A percentile compares a stretch with the other conserved stretches of the same genome.
Evolutionary conservation across 2,888 invertebrate species (phyloP).

Genomic region (Theretra japonica): DNA sequence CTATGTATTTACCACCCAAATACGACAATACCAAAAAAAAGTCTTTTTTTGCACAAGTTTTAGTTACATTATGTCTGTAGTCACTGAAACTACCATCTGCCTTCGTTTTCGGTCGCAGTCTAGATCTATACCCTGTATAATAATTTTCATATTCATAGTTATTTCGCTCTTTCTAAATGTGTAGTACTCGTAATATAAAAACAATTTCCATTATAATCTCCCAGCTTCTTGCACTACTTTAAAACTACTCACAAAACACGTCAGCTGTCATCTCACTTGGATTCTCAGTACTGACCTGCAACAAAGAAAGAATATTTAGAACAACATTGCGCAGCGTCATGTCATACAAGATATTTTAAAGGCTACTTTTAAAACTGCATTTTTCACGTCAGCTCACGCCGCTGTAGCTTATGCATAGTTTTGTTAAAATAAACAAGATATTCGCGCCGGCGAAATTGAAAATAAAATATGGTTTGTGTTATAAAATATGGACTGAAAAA

Average conservation of each 20-base stretch:
- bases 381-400: conserved; percentile 1
- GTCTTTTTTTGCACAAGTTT: too few relatives aligned
- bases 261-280: not conserved
- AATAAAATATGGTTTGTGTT: not conserved
- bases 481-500: too few relatives aligned
- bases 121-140: too few relatives aligned
- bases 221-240: not conserved
- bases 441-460: not conserved
- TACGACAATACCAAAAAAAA: too few relatives aligned
- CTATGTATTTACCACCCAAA: too few relatives aligned
- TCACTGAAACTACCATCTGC: too few relatives aligned
- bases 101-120: too few relatives aligned
- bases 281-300: conserved; percentile 28
- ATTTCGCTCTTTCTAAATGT: too few relatives aligned
- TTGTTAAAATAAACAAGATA: not conserved
- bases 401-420: conserved; percentile 1
- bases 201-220: too few relatives aligned
- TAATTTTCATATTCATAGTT: too few relatives aligned
- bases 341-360: conserved; percentile 16
- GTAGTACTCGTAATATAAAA: too few relatives aligned
- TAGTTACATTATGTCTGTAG: too few relatives aligned
- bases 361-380: conserved; percentile 18
- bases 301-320: conserved; percentile 26
- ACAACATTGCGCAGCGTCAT: conserved; percentile 11
- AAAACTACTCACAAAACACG: not conserved